Conservation (phyloP, 2,888 invertebrate species). For the Agonopterix arenella region DNA sequence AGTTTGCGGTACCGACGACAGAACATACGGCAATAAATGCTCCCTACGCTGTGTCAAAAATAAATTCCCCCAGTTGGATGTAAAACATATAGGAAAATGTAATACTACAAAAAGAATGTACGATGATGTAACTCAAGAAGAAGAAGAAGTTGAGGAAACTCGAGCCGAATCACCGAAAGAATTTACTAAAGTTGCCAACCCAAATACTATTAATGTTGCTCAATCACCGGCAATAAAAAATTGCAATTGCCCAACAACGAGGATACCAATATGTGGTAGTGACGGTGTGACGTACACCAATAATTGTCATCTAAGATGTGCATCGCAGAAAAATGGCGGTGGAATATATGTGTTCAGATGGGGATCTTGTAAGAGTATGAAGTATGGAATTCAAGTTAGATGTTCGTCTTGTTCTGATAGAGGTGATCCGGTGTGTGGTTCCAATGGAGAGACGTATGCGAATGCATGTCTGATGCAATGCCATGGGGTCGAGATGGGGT, state of each 20-base stretch:
- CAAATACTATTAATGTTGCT: no score
- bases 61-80: neutral
- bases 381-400: neutral
- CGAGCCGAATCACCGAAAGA: constrained; percentile 1
- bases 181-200: no score
- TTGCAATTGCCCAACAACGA: constrained; percentile 25
- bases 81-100: no score
- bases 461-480: constrained; percentile 47
- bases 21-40: constrained; percentile 32
- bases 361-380: neutral
- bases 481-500: constrained; percentile 5
- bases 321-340: neutral
- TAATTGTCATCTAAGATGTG: constrained; percentile 29
- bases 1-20: constrained; percentile 34
- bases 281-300: constrained; percentile 33
- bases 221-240: constrained; percentile 5
- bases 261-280: constrained; percentile 35
- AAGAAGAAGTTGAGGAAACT: constrained; percentile 6
- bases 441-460: constrained; percentile 81
- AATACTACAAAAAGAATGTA: constrained; percentile 10
- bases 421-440: constrained; percentile 78
- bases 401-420: constrained; percentile 13
- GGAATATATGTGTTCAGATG: no score
- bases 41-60: constrained; percentile 20
- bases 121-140: neutral